Evolutionary conservation across 1,140 invertebrate species (phyloP), one percentile per base, ranked within the genome.

Genomic region (Dysdera silvatica): DNA sequence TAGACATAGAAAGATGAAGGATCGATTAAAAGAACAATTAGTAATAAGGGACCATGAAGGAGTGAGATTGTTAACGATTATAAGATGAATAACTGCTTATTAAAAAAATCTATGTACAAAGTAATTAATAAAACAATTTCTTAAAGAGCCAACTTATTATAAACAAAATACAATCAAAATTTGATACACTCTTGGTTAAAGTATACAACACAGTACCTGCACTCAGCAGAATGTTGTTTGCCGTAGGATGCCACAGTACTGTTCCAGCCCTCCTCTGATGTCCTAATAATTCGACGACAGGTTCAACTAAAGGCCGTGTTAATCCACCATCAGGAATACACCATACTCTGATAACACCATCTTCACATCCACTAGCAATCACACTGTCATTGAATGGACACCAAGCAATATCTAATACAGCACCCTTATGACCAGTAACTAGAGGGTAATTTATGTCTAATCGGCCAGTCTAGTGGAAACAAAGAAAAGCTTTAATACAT

Each of bases 311-410:
- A 8, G 91, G 94, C 70, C 80, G 71, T 55, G 52, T 71, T 4
- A 84, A 71, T 4, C 95, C 95, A 23, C 86, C 84, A 72, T 99
- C 95, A 3, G 95, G 95, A 73, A 99, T 97, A 78, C 96, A 90
- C 95, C 95, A 98, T 33, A 97, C 86, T 81, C 96, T 96, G 31
- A 98, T 90, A 5, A 95, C 89, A 75, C 92, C 96, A 77, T 99
- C 97, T 77, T 99, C 97, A 0, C 94, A 97, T 28, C 91, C 94
- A 65, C 91, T 95, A 12, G 97, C 97, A 72, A 99, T 99, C 49
- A 99, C 88, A 79, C 98, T 94, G 77, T 98, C 95, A 75, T 98
- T 96, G 79, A 98, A 95, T 2, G 95, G 96, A 79, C 94, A 97
- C 94, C 94, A 99, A 4, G 94, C 89, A 67, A 99, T 95, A 78